Percentiles rank a stretch among this genome's conserved stretches.
Conservation (phyloP, 2,888 invertebrate species). For the Scaptomyza cyrtandrae region DNA sequence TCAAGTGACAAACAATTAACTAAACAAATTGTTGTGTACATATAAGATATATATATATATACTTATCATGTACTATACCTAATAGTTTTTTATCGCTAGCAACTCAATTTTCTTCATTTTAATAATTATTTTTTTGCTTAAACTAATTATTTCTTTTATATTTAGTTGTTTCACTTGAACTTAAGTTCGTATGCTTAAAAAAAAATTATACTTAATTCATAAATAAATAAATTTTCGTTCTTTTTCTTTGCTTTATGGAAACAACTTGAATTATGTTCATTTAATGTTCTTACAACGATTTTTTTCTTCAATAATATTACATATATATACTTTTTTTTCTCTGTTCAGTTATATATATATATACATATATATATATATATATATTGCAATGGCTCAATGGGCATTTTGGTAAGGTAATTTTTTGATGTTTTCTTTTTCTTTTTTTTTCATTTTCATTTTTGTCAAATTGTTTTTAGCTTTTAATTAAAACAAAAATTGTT, state of each 20-base stretch:
- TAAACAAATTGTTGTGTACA: conserved; percentile 20
- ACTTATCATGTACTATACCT: conserved; percentile 32
- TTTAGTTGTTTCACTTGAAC: not conserved
- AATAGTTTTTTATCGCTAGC: conserved; percentile 24
- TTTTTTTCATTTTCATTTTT: conserved; percentile 46
- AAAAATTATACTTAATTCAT: conserved; percentile 31
- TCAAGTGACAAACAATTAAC: conserved; percentile 11
- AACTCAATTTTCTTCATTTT: conserved; percentile 12
- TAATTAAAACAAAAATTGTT: conserved; percentile 23
- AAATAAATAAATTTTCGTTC: conserved; percentile 29
- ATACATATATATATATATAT: conserved; percentile 1
- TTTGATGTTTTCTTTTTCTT: conserved; percentile 58
- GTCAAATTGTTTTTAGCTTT: not conserved
- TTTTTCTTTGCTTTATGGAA: conserved; percentile 6
- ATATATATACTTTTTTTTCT: conserved; percentile 13
- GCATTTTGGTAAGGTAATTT: conserved; percentile 66
- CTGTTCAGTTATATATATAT: conserved; percentile 14
- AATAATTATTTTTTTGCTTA: conserved; percentile 27
- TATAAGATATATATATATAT: conserved; percentile 15
- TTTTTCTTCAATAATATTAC: conserved; percentile 1
- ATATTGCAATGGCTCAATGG: conserved; percentile 37
- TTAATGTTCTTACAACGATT: not conserved
- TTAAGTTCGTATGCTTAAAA: conserved; percentile 15
- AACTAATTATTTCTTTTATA: conserved; percentile 2
- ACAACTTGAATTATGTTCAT: not conserved